A percentile compares a stretch with the other conserved stretches of the same genome.
Evolutionary conservation across 2,888 invertebrate species (phyloP).

Genomic region (Invenusta paracnida): DNA sequence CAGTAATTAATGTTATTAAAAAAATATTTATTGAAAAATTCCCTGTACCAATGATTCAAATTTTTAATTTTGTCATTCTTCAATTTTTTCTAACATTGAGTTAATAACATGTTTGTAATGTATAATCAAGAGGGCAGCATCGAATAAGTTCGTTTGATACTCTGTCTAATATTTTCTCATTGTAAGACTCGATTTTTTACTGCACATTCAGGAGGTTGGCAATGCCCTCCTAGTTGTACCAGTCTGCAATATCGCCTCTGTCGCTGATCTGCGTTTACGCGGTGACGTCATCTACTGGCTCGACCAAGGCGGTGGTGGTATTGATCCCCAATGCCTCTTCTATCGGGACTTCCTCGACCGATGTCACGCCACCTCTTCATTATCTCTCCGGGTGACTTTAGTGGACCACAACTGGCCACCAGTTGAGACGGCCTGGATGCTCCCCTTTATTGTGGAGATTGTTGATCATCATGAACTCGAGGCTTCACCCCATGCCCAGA

Average conservation of each 20-base stretch:
- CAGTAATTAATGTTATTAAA: too few relatives aligned
- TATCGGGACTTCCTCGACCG: not conserved
- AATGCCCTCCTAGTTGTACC: not conserved
- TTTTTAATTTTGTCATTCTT: too few relatives aligned
- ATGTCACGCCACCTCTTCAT: not conserved
- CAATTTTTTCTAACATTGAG: too few relatives aligned
- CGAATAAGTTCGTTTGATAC: too few relatives aligned
- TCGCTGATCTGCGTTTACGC: not conserved
- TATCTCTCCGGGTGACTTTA: not conserved
- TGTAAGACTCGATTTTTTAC: too few relatives aligned
- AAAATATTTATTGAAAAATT: too few relatives aligned
- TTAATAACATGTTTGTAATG: too few relatives aligned
- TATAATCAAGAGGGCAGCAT: too few relatives aligned
- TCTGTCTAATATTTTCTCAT: too few relatives aligned
- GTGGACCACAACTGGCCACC: slow-evolving; percentile 1
- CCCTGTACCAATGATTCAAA: too few relatives aligned
- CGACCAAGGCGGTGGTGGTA: not conserved
- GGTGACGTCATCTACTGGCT: not conserved
- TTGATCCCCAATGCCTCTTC: not conserved
- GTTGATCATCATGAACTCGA: not conserved
- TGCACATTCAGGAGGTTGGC: not conserved
- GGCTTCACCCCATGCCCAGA: not conserved
- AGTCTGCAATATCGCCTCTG: not conserved
- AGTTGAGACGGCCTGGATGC: not conserved
- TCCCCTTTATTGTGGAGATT: not conserved